phyloP scores from a whole-genome alignment of 2,888 invertebrate genomes.

The Cecidostiba fungosa region DNA sequence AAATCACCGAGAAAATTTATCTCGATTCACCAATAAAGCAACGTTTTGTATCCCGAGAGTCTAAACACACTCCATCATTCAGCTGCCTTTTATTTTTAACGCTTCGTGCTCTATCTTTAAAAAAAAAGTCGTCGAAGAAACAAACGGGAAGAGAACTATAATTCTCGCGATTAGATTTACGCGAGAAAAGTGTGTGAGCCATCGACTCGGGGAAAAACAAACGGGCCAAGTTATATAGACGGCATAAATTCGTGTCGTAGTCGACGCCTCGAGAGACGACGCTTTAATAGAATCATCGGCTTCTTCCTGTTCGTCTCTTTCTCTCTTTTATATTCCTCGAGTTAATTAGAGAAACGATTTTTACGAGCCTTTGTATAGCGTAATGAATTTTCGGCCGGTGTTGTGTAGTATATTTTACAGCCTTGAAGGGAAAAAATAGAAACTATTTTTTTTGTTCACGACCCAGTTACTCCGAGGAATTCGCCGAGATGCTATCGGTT shows the following conservation, averaged over 20 bases:
- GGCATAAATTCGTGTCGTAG: conserved; percentile 24
- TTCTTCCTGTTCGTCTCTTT: conserved; percentile 29
- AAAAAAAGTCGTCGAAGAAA: not conserved
- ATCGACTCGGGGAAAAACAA: not conserved
- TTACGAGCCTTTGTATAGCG: not conserved
- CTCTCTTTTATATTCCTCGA: not conserved
- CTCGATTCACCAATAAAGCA: not conserved
- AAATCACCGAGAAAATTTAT: conserved; percentile 13
- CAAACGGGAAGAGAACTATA: not conserved
- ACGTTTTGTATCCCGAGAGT: not conserved
- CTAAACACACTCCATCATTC: not conserved
- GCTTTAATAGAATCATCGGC: conserved; percentile 1
- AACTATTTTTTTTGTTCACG: not conserved
- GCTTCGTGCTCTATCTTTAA: not conserved
- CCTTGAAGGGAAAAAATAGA: not conserved
- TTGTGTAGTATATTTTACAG: not conserved
- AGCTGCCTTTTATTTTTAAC: not conserved
- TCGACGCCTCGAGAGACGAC: conserved; percentile 23
- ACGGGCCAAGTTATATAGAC: not conserved
- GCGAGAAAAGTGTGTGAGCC: not conserved
- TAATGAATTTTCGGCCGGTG: not conserved
- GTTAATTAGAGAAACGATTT: not conserved
- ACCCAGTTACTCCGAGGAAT: too few relatives aligned
- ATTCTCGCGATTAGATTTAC: not conserved
- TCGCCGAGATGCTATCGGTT: not conserved